Evolutionary conservation across 1,140 invertebrate genomes (phyloP), one percentile per base, ranked within the genome.

Genomic region (Euwallacea similis): DNA sequence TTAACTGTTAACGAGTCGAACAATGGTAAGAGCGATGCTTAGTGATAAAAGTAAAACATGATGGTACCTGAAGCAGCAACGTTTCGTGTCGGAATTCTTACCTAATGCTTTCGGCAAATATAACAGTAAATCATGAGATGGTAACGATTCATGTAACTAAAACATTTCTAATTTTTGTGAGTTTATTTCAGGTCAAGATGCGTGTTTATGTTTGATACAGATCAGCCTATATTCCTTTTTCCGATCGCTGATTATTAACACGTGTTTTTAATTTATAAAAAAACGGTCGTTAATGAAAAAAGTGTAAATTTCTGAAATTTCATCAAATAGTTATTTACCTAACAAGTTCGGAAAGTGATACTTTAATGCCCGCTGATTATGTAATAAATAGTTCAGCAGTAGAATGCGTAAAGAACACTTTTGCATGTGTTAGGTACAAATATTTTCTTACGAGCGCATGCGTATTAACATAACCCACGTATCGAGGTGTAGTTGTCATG

Each of bases 121-220:
- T 50, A 50, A 50, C 46, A 50, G 46, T 50, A 50, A 50, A 1
- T 50, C 9, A 58, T 7, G 9, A 58, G 55, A 58, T 58, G n/a
- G 55, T 15, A 58, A 58, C 21, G 16, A 58, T n/a, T n/a, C 10
- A 9, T 16, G 9, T 16, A 16, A 0, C 10, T 9, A 15, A 58
- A 9, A 13, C 9, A n/a, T 58, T 1, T 15, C 9, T 58, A 16
- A 9, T 6, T 58, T 58, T 58, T 58, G 10, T 33, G 55, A 16
- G 55, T 33, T 58, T 58, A 58, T 58, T 58, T 58, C 9, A 50
- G 46, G 46, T 50, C 46, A 50, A 10, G 6, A 33, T 33, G 21
- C 21, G 21, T 33, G 21, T 33, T 33, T 33, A 33, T 4, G 21
- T 33, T 33, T 33, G 21, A 33, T 33, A 33, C 21, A 33, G 4